Conservation (phyloP, 2,797 vertebrate species). For the Macroramphosus scolopax region DNA sequence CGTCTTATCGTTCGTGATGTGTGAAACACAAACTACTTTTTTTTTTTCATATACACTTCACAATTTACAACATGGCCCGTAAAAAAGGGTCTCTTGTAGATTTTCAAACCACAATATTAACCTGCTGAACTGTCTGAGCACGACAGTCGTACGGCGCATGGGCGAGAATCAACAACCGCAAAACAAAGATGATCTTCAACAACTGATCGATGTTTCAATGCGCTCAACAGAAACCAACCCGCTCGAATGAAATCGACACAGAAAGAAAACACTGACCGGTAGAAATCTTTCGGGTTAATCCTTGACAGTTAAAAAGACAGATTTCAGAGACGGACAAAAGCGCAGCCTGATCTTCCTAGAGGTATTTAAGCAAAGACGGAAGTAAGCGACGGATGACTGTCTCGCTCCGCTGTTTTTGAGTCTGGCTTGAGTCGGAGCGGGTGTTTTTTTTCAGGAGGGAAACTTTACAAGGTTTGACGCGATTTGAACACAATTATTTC, state of each 20-base stretch:
- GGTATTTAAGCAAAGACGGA: slow-evolving; percentile 65
- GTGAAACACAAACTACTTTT: not conserved
- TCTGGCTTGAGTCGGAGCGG: slow-evolving; percentile 77
- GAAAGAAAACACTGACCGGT: accelerated
- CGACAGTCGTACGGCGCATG: not conserved
- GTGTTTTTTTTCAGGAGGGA: slow-evolving; percentile 87
- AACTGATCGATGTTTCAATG: too few relatives aligned
- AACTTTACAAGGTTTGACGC: slow-evolving; percentile 82
- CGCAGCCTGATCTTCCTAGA: not conserved
- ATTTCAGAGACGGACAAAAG: not conserved
- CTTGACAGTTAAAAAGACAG: accelerated
- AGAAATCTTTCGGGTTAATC: accelerated
- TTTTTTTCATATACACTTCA: not conserved
- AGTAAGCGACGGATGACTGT: slow-evolving; percentile 39
- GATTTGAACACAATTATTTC: slow-evolving; percentile 73
- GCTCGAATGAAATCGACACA: accelerated
- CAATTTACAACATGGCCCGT: too few relatives aligned
- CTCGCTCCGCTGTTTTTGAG: slow-evolving; percentile 30
- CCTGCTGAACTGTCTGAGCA: too few relatives aligned
- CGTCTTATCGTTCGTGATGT: not conserved
- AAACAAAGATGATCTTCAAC: not conserved
- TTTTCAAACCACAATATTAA: not conserved
- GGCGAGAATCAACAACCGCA: not conserved
- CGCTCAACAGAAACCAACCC: not conserved
- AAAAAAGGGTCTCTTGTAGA: accelerated